Conservation (phyloP, 2,113 vertebrate species). For the Phalacrocorax aristotelis region DNA sequence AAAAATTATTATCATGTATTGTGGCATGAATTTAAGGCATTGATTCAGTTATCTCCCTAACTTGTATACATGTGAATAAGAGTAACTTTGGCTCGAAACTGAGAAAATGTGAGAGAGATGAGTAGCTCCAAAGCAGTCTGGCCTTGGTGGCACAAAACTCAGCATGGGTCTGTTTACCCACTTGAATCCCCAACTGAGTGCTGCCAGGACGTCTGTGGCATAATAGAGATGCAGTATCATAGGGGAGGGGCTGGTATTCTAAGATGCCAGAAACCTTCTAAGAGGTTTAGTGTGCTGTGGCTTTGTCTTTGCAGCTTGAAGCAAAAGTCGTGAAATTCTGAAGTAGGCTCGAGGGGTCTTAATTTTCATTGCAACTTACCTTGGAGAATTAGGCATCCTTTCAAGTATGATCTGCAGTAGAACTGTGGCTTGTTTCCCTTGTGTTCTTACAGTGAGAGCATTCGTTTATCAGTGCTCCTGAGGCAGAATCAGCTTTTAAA, state of each 20-base stretch:
- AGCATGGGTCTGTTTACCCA: neutral
- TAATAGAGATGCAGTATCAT: neutral
- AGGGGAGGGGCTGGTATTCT: neutral
- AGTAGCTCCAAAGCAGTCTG: neutral
- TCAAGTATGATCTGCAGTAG: neutral
- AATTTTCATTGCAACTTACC: neutral
- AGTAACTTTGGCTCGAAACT: neutral
- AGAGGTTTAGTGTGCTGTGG: neutral
- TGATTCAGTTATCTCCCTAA: neutral
- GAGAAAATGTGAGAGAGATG: neutral
- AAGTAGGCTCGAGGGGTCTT: neutral
- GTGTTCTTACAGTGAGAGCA: neutral
- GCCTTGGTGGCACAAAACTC: neutral
- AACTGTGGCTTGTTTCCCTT: neutral
- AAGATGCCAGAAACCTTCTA: too few species aligned
- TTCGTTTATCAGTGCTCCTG: neutral
- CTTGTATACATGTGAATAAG: neutral
- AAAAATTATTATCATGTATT: neutral
- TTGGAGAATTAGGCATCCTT: neutral
- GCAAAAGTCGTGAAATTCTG: neutral
- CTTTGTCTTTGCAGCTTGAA: neutral
- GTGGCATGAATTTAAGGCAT: neutral
- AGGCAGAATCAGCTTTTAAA: neutral
- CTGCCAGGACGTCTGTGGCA: neutral
- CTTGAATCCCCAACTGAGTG: neutral